A percentile compares a stretch with the other conserved stretches of the same genome.
These are phyloP conservation scores for Leistus spinibarbis DNA, from an alignment of 2,888 invertebrate species.

Conservation along the genomic window DNA sequence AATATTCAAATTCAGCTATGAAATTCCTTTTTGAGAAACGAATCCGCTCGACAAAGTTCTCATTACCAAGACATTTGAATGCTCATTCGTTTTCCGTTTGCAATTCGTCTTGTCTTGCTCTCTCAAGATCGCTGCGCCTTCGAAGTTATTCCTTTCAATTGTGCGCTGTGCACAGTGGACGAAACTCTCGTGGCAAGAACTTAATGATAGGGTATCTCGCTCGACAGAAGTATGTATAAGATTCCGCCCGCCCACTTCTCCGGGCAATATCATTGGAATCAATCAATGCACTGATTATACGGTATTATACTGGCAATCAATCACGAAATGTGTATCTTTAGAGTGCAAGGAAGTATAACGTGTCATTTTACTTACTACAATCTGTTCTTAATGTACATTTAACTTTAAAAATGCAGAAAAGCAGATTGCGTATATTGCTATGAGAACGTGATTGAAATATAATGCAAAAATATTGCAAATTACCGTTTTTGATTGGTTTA, in stretches of 20 bases:
- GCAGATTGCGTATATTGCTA: too few species aligned
- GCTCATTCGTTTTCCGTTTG: slow-evolving; percentile 1
- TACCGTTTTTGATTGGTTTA: too few species aligned
- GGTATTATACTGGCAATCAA: not conserved
- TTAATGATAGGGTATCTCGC: not conserved
- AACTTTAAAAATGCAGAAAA: too few species aligned
- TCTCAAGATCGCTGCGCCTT: not conserved
- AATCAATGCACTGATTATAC: not conserved
- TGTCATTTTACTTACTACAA: not conserved
- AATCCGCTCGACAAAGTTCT: slow-evolving; percentile 2
- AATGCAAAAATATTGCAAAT: too few species aligned
- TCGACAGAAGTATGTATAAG: not conserved
- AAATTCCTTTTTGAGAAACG: slow-evolving; percentile 1
- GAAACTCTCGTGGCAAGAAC: not conserved
- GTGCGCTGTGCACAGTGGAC: not conserved
- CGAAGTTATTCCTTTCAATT: slow-evolving; percentile 4
- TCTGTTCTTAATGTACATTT: too few species aligned
- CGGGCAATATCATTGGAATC: not conserved
- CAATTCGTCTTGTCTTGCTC: not conserved
- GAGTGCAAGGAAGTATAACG: not conserved
- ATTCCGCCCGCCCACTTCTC: not conserved
- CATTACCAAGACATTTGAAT: slow-evolving; percentile 7
- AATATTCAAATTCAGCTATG: slow-evolving; percentile 7
- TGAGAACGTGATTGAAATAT: too few species aligned
- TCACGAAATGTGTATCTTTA: not conserved